A percentile compares a stretch with the other conserved stretches of the same genome.
These are phyloP conservation scores for Terrapene triunguis DNA, from an alignment of 2,113 vertebrate species.

Conservation along the genomic window DNA sequence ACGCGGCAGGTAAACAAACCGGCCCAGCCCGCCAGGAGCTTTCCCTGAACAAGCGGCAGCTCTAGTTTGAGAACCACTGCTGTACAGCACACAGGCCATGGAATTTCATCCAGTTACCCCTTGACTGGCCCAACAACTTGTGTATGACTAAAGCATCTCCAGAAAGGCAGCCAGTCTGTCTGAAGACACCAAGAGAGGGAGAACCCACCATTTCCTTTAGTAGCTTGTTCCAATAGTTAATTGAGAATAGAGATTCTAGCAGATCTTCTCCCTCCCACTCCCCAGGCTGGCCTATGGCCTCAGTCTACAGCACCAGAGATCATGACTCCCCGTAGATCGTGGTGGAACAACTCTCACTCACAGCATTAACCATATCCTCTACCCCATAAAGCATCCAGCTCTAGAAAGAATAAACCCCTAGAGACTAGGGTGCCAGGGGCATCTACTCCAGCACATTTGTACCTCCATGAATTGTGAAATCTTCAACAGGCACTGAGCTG, in stretches of 20 bases:
- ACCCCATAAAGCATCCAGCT: background rate
- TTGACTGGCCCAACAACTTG: background rate
- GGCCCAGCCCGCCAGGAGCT: no score
- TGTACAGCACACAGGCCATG: background rate
- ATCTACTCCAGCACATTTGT: background rate
- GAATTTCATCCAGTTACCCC: background rate
- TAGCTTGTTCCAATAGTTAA: background rate
- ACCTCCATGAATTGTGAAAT: conserved; percentile 96
- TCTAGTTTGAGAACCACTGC: no score
- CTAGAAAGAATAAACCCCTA: background rate
- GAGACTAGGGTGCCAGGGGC: no score
- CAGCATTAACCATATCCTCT: background rate
- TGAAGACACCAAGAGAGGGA: no score
- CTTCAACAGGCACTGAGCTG: conserved; percentile 90
- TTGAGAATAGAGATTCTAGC: no score
- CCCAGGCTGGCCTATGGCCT: background rate
- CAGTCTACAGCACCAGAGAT: background rate
- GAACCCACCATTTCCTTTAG: background rate
- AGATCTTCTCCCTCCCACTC: background rate
- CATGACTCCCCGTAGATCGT: background rate
- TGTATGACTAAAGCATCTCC: background rate
- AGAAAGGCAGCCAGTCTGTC: background rate
- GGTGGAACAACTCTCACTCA: background rate
- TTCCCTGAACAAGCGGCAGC: no score
- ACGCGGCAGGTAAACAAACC: no score